These are phyloP conservation scores for Sphecodes monilicornis DNA, from an alignment of 2,888 invertebrate genomes.

Conservation along the genomic window DNA sequence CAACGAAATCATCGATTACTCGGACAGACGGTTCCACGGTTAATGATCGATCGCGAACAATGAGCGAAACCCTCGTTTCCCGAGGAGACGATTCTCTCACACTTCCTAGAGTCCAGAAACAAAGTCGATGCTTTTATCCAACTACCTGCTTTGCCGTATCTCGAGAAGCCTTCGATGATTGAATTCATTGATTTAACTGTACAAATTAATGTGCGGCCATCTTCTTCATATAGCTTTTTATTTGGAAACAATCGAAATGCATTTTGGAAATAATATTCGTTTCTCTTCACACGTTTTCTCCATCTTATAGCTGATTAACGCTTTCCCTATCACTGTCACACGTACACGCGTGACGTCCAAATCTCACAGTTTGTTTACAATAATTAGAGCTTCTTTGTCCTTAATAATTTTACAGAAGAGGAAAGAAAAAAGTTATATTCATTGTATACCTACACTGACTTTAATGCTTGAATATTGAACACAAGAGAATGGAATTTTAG, in stretches of 20 bases:
- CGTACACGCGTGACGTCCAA: too few species aligned
- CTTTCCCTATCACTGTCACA: too few species aligned
- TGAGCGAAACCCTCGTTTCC: conserved; percentile 20
- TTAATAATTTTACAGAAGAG: too few species aligned
- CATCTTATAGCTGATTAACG: too few species aligned
- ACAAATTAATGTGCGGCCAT: not conserved
- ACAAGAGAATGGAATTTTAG: too few species aligned
- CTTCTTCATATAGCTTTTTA: not conserved
- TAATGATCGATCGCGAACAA: conserved; percentile 45
- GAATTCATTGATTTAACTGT: conserved; percentile 48
- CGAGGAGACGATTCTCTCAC: not conserved
- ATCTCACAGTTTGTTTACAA: too few species aligned
- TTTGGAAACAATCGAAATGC: not conserved
- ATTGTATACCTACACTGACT: too few species aligned
- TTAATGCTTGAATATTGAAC: too few species aligned
- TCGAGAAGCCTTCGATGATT: conserved; percentile 30
- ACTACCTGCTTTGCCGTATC: not conserved
- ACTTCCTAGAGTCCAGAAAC: not conserved
- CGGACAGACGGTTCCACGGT: conserved; percentile 12
- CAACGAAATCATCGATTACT: conserved; percentile 50
- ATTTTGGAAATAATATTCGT: not conserved
- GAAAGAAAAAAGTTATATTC: too few species aligned
- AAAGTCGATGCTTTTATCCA: not conserved
- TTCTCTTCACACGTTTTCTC: not conserved
- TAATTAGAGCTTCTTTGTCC: too few species aligned